phyloP scores from a whole-genome alignment of 2,888 invertebrate species.

The Xanthia icteritia region DNA sequence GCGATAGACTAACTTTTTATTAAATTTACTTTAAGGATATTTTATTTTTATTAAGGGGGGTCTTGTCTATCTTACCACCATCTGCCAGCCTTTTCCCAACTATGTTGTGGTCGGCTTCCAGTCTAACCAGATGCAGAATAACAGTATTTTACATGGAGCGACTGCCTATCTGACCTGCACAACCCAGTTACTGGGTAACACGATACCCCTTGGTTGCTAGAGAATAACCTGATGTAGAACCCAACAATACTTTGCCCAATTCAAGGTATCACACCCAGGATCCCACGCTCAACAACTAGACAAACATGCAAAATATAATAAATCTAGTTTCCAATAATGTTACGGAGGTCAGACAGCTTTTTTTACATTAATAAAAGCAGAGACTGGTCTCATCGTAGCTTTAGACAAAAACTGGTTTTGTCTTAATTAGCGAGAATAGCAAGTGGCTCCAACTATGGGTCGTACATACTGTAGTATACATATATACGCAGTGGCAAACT shows the following conservation, averaged over 20 bases:
- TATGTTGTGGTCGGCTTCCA: neutral
- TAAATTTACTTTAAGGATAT: neutral
- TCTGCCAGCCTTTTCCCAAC: neutral
- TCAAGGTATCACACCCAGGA: neutral
- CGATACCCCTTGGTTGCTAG: too few species aligned
- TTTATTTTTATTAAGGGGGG: neutral
- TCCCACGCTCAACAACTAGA: too few species aligned
- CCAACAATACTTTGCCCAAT: neutral
- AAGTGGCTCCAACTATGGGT: neutral
- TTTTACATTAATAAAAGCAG: slow-evolving; percentile 23
- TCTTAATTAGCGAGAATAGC: neutral
- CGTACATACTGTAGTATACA: neutral
- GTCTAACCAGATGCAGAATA: neutral
- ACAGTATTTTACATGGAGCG: neutral
- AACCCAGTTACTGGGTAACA: neutral
- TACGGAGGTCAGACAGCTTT: neutral
- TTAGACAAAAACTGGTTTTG: slow-evolving; percentile 17
- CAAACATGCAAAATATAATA: neutral
- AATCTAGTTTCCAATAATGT: neutral
- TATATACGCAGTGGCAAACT: neutral
- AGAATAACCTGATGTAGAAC: neutral
- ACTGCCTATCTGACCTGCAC: neutral
- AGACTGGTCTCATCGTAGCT: slow-evolving; percentile 6
- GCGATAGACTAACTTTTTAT: too few species aligned
- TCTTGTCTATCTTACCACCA: neutral